Evolutionary conservation across 2,113 vertebrate genomes (phyloP).

Genomic region (Natator depressus): DNA sequence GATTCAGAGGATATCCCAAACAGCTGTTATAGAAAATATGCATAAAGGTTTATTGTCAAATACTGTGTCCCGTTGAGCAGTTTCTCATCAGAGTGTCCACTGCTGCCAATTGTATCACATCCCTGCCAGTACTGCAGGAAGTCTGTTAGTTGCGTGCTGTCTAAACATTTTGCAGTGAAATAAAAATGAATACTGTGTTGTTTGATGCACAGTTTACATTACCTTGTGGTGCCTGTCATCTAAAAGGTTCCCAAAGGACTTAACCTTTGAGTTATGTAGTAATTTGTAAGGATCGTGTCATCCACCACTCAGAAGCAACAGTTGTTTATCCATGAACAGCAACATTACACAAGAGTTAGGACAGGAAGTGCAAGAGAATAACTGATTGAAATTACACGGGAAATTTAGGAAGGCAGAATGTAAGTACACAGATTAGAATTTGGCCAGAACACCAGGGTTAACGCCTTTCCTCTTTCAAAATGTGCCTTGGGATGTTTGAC

Average conservation of each 20-base stretch:
- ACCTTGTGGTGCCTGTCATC: not conserved
- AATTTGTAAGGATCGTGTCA: not conserved
- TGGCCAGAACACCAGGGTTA: not conserved
- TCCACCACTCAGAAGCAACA: not conserved
- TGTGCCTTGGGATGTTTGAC: not conserved
- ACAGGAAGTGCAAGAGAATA: conserved; percentile 32
- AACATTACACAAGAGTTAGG: not conserved
- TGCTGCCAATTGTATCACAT: not conserved
- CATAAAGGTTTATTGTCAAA: not conserved
- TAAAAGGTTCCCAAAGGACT: not conserved
- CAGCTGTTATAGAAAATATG: accelerated
- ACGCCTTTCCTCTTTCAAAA: conserved; percentile 50
- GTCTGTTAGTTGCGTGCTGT: not conserved
- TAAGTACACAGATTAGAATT: conserved; percentile 38
- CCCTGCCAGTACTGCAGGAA: conserved; percentile 22
- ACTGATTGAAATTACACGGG: conserved; percentile 12
- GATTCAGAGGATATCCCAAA: not conserved
- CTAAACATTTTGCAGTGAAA: conserved; percentile 16
- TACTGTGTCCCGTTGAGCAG: not conserved
- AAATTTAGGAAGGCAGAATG: conserved; percentile 27
- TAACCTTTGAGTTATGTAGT: not conserved
- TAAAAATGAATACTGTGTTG: not conserved
- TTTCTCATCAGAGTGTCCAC: not conserved
- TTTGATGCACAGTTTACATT: not conserved
- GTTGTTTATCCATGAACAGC: not conserved